Percentiles rank a stretch among this genome's conserved stretches.
phyloP scores from a whole-genome alignment of 2,888 invertebrate species.

The Drosophila paramelanica region DNA sequence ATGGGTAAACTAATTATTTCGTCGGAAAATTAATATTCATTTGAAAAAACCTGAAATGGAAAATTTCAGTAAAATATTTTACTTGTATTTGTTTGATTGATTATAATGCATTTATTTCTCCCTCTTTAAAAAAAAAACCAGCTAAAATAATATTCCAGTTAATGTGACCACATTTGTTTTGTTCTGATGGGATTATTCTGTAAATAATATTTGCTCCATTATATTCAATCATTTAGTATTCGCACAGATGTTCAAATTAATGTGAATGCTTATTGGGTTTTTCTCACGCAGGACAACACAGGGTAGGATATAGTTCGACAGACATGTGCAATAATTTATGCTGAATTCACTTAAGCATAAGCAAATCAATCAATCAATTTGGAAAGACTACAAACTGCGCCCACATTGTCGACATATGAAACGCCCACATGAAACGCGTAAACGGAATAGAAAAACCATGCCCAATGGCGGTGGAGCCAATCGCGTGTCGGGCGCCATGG shows the following conservation, averaged over 20 bases:
- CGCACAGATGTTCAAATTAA: conserved; percentile 41
- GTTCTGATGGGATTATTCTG: neutral
- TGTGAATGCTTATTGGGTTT: conserved; percentile 6
- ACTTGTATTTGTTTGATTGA: neutral
- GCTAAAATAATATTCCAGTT: neutral
- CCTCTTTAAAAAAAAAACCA: neutral
- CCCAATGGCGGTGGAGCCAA: neutral
- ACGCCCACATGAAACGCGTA: conserved; percentile 15
- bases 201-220: conserved; percentile 14
- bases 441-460: neutral
- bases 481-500: conserved; percentile 32
- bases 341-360: conserved; percentile 55
- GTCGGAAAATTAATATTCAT: no score
- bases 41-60: no score
- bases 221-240: conserved; percentile 41
- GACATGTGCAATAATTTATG: conserved; percentile 60
- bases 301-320: neutral
- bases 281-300: conserved; percentile 26
- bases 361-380: conserved; percentile 68
- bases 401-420: conserved; percentile 30
- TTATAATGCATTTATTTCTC: neutral
- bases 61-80: neutral
- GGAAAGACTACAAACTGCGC: conserved; percentile 36
- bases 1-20: no score
- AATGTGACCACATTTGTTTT: neutral